phyloP scores from a whole-genome alignment of 2,797 vertebrate genomes.

The Vultur gryphus region DNA sequence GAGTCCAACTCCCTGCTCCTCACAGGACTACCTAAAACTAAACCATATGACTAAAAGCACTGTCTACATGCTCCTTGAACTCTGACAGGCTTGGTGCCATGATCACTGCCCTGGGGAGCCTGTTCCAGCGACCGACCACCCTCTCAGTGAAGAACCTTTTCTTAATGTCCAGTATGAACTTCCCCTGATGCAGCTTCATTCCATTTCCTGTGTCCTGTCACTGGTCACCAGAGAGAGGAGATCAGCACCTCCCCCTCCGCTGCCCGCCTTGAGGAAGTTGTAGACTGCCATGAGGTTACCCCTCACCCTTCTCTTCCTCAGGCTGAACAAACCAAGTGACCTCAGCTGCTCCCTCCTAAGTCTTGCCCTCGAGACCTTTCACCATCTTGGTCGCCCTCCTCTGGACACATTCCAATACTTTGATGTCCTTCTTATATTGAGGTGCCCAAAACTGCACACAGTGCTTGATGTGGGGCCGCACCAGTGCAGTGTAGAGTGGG shows the following conservation, averaged over 20 bases:
- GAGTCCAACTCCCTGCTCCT: neutral
- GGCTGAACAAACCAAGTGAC: neutral
- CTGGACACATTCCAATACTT: neutral
- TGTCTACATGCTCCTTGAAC: neutral
- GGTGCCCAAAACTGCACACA: rapidly evolving
- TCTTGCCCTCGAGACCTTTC: rapidly evolving
- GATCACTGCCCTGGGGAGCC: neutral
- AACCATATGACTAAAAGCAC: neutral
- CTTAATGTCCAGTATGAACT: neutral
- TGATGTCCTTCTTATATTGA: neutral
- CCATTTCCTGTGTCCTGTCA: too few relatives aligned
- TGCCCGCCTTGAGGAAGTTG: neutral
- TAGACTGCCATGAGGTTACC: neutral
- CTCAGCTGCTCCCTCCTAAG: neutral
- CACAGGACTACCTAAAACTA: neutral
- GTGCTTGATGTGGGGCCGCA: rapidly evolving
- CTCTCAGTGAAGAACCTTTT: neutral
- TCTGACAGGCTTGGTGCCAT: neutral
- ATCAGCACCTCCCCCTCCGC: neutral
- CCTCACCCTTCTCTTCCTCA: neutral
- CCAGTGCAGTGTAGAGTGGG: rapidly evolving
- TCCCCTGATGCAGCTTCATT: neutral
- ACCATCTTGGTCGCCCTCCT: neutral
- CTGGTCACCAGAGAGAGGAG: neutral
- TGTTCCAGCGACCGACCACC: neutral